Evolutionary conservation across 2,888 invertebrate genomes (phyloP).

Genomic region (Dasypolia templi): DNA sequence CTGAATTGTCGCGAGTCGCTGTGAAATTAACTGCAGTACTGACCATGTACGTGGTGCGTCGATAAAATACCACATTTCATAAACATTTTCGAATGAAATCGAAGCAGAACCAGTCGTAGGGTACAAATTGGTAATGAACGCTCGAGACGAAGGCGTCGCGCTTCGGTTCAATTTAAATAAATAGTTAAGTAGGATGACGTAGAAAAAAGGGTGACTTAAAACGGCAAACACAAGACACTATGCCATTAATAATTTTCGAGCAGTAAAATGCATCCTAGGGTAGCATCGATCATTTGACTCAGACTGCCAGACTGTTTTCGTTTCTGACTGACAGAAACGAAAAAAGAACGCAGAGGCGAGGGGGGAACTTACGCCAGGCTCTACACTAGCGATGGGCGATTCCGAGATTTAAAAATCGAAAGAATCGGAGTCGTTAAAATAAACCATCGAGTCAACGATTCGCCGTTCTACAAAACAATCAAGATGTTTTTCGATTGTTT

Average conservation of each 20-base stretch:
- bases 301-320: conserved; percentile 72
- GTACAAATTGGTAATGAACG: conserved; percentile 59
- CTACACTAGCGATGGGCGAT: too few species aligned
- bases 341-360: conserved; percentile 73
- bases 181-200: conserved; percentile 52
- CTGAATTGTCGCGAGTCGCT: conserved; percentile 85
- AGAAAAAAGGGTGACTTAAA: conserved; percentile 63
- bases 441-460: too few species aligned
- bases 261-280: conserved; percentile 74
- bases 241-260: conserved; percentile 74
- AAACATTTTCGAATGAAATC: conserved; percentile 70
- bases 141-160: conserved; percentile 42
- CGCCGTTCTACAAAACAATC: too few species aligned
- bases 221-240: conserved; percentile 64
- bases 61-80: conserved; percentile 78
- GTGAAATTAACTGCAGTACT: conserved; percentile 80
- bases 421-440: too few species aligned
- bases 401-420: too few species aligned
- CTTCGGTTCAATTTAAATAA: conserved; percentile 47
- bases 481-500: too few species aligned
- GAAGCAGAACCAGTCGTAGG: conserved; percentile 49
- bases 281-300: conserved; percentile 79
- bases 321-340: too few species aligned
- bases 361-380: conserved; percentile 67
- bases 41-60: conserved; percentile 76